Evolutionary conservation across 1,140 invertebrate genomes (phyloP).

Genomic region (Dendroctonus ponderosae): DNA sequence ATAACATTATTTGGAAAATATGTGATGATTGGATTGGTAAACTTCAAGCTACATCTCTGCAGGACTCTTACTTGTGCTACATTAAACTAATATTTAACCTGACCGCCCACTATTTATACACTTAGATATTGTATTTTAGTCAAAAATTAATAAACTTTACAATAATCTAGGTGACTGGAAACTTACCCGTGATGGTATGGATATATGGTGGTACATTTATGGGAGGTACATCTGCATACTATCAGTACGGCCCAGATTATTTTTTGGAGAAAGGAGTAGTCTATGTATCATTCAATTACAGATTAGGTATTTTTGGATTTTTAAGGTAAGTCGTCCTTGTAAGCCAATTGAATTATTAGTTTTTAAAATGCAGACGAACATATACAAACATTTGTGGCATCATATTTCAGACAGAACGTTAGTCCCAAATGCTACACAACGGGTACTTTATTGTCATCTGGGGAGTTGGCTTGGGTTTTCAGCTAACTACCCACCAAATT

Average conservation of each 20-base stretch:
- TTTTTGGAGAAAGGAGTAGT: slow-evolving; percentile 54
- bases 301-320: slow-evolving; percentile 49
- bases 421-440: too few species aligned
- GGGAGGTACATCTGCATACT: slow-evolving; percentile 38
- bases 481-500: too few species aligned
- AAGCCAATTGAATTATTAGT: neutral
- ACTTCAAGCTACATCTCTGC: too few species aligned
- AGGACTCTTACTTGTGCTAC: too few species aligned
- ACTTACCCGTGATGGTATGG: slow-evolving; percentile 45
- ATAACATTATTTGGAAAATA: too few species aligned
- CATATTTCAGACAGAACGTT: too few species aligned
- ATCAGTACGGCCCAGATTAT: slow-evolving; percentile 47
- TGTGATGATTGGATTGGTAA: too few species aligned
- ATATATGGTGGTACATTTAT: slow-evolving; percentile 46
- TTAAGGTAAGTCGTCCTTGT: slow-evolving; percentile 6
- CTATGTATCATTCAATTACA: slow-evolving; percentile 58
- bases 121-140: too few species aligned
- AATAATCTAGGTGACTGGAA: slow-evolving; percentile 6
- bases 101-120: neutral
- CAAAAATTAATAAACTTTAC: neutral
- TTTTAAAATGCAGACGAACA: neutral
- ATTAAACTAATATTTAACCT: neutral
- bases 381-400: neutral
- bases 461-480: too few species aligned
- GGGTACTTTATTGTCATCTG: too few species aligned